phyloP scores from a whole-genome alignment of 37 sponge, comb jelly and placozoan species.

The Halisarca cf. caerulea region DNA sequence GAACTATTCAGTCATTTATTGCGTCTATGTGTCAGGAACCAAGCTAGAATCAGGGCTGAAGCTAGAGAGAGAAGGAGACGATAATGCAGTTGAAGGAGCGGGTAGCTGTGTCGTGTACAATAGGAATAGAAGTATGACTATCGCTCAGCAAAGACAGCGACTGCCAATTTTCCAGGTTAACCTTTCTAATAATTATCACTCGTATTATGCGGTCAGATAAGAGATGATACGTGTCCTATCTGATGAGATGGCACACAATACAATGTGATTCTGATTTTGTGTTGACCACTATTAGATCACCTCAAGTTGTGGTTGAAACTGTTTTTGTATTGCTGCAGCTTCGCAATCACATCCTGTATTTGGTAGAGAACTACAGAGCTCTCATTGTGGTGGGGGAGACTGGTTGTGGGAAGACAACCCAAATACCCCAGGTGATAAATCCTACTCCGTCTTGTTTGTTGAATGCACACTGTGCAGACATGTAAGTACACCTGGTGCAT shows the following conservation, averaged over 20 bases:
- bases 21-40: too few species aligned
- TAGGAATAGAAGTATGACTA: slow-evolving; percentile 66
- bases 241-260: too few species aligned
- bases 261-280: too few species aligned
- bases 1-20: too few species aligned
- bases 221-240: too few species aligned
- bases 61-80: neutral
- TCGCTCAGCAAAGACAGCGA: slow-evolving; percentile 86
- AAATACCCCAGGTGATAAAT: slow-evolving; percentile 59
- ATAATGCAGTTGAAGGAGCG: slow-evolving; percentile 53
- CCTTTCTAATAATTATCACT: too few species aligned
- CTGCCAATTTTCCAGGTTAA: slow-evolving; percentile 87
- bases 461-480: too few species aligned
- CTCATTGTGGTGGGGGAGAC: slow-evolving; percentile 91
- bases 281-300: too few species aligned
- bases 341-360: slow-evolving; percentile 84
- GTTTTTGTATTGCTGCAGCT: slow-evolving; percentile 41
- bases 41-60: neutral
- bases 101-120: slow-evolving; percentile 81
- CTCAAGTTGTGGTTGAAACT: too few species aligned
- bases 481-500: neutral
- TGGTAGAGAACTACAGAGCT: slow-evolving; percentile 76
- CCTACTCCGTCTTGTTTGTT: too few species aligned
- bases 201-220: too few species aligned
- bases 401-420: slow-evolving; percentile 93